Evolutionary conservation across 2,888 invertebrate species (phyloP).

Genomic region (Pterostichus madidus): DNA sequence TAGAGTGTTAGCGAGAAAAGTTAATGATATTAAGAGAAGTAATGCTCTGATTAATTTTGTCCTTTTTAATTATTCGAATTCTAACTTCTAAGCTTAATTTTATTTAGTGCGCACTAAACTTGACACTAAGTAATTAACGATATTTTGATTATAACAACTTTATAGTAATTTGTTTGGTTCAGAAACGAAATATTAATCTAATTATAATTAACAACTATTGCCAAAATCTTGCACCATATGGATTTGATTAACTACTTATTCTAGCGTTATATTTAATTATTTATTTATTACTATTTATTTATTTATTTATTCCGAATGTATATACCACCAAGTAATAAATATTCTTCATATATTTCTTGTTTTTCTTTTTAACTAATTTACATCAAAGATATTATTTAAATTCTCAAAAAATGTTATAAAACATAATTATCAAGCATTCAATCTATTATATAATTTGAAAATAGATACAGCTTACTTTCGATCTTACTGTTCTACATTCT

Average conservation of each 20-base stretch:
- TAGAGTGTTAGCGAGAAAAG: neutral
- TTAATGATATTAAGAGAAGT: conserved; percentile 8
- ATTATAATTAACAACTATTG: neutral
- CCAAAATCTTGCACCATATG: conserved; percentile 4
- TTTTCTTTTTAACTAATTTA: neutral
- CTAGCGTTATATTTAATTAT: neutral
- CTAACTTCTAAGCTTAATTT: neutral
- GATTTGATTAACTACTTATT: neutral
- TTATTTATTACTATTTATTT: conserved; percentile 34
- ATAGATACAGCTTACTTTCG: neutral
- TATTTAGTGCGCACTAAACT: conserved; percentile 40
- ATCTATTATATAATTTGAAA: conserved; percentile 25
- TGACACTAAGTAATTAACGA: conserved; percentile 5
- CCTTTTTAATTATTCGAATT: conserved; percentile 31
- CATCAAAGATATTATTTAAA: neutral
- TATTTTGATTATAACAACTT: conserved; percentile 23
- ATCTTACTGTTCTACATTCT: conserved; percentile 37
- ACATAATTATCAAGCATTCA: neutral
- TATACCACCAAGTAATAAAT: conserved; percentile 37
- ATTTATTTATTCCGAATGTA: conserved; percentile 49
- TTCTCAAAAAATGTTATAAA: neutral
- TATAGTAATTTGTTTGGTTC: neutral
- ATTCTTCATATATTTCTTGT: conserved; percentile 21
- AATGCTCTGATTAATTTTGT: conserved; percentile 57
- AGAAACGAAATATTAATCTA: neutral